phyloP scores from a whole-genome alignment of 2,113 vertebrate species.

The Notiomystis cincta region DNA sequence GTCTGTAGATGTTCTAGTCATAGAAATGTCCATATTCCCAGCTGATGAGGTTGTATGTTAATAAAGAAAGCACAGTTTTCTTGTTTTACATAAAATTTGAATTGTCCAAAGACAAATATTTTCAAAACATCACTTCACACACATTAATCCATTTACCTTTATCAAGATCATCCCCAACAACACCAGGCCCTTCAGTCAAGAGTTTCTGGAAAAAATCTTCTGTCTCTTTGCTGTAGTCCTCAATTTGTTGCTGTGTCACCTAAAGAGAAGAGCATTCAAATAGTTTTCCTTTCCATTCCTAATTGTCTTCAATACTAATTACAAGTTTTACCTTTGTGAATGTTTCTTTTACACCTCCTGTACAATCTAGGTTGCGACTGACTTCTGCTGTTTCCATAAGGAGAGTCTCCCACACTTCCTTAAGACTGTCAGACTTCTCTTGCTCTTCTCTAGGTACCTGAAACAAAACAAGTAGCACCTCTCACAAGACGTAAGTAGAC shows the following conservation, averaged over 20 bases:
- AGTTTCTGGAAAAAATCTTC: conserved; percentile 81
- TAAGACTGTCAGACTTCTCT: conserved; percentile 67
- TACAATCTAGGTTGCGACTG: conserved; percentile 70
- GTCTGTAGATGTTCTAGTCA: background rate
- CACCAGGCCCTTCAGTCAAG: conserved; percentile 80
- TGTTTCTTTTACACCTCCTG: conserved; percentile 78
- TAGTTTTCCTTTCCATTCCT: background rate
- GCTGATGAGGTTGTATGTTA: background rate
- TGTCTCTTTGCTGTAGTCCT: conserved; percentile 74
- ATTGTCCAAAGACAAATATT: background rate
- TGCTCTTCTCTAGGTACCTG: conserved; percentile 80
- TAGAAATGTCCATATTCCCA: background rate
- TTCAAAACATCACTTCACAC: background rate
- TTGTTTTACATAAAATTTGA: background rate
- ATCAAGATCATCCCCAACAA: conserved; percentile 87
- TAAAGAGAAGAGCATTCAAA: conserved; percentile 32
- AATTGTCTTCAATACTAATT: background rate
- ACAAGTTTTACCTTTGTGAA: conserved; percentile 80
- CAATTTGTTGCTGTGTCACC: conserved; percentile 80
- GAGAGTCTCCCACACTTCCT: conserved; percentile 76
- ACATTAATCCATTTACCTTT: conserved; percentile 74
- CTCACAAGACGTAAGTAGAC: background rate
- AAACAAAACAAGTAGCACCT: background rate
- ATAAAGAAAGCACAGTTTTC: background rate
- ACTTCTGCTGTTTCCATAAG: conserved; percentile 76